Evolutionary conservation across 2,113 vertebrate species (phyloP).

Genomic region (Melanerpes aurifrons): DNA sequence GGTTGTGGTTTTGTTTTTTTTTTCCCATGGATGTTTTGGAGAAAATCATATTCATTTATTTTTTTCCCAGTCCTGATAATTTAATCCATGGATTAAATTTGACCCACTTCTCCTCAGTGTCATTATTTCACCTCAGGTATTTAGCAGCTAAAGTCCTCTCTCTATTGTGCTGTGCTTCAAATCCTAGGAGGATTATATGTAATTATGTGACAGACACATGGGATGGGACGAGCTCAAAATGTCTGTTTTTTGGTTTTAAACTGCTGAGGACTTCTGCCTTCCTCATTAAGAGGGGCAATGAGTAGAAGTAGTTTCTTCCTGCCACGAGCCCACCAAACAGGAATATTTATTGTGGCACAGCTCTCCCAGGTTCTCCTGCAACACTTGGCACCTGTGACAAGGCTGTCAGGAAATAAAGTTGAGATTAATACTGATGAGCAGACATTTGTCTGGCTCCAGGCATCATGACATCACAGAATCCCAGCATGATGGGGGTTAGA

Average conservation of each 20-base stretch:
- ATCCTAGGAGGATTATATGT: slow-evolving; percentile 44
- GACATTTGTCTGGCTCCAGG: neutral
- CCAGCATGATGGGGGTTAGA: too few species aligned
- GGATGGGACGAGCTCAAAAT: slow-evolving; percentile 13
- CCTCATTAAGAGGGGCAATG: neutral
- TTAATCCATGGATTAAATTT: slow-evolving; percentile 59
- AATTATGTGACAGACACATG: slow-evolving; percentile 1
- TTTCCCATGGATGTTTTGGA: neutral
- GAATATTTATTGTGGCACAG: neutral
- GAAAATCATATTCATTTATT: neutral
- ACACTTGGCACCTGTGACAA: rapidly evolving
- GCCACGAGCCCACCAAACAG: neutral
- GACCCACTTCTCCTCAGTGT: slow-evolving; percentile 29
- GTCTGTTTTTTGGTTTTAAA: neutral
- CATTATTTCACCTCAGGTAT: slow-evolving; percentile 36
- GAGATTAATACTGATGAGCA: neutral
- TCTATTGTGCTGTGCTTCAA: slow-evolving; percentile 7
- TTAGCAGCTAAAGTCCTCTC: slow-evolving; percentile 32
- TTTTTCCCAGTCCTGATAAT: neutral
- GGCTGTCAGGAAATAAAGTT: neutral
- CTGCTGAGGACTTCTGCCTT: slow-evolving; percentile 25
- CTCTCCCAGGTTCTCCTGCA: neutral
- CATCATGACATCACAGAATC: neutral
- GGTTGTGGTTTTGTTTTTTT: too few species aligned
- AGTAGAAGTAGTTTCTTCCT: neutral